Base-by-base conservation (phyloP, 2,888 invertebrate species). In the Harpalus rufipes region DNA sequence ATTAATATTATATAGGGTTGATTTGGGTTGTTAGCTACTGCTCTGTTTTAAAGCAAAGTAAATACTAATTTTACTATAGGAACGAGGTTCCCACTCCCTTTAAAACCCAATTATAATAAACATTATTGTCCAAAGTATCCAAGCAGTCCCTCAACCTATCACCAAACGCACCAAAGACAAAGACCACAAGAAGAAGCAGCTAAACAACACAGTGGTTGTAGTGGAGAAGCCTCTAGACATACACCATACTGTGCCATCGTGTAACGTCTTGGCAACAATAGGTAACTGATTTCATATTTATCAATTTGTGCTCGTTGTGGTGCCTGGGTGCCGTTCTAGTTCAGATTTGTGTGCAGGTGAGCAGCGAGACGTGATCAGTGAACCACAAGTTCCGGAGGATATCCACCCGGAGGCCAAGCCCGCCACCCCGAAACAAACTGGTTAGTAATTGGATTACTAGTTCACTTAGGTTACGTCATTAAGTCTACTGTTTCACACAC, bases 181-280 rank as follows among this genome's bases (percentile, higher is more conserved):
- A 88, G 93, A 94, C 59, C 89, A 92, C 87, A 94, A 94, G 90
- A 94, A 94, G 89, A 94, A 93, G 89, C 94, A 93, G 88, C 89
- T 90, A 72, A 91, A 93, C 87, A 88, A 89, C 25, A 87, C 88
- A 76, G 18, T 41, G 16, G 12, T 74, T 16, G 85, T 21, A 85
- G 7, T 86, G 85, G 74, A 68, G 85, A 86, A 58, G 84, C 86
- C 32, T 12, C 7, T 10, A 0, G 76, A 56, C 7, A 16, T 18
- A 14, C 16, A 21, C 12, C 65, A 72, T n/a, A 8, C 10, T 10
- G 74, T 74, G 78, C 12, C 12, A 51, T 6, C 44, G 1, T 56
- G 21, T 7, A 39, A 21, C 16, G 25, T 7, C 7, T 16, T 16
- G 14, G 14, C 25, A 76, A 4, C 61, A 21, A 18, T 51, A 81